These are phyloP conservation scores for Cottus gobio DNA, from an alignment of 2,113 vertebrate species.

Conservation along the genomic window DNA sequence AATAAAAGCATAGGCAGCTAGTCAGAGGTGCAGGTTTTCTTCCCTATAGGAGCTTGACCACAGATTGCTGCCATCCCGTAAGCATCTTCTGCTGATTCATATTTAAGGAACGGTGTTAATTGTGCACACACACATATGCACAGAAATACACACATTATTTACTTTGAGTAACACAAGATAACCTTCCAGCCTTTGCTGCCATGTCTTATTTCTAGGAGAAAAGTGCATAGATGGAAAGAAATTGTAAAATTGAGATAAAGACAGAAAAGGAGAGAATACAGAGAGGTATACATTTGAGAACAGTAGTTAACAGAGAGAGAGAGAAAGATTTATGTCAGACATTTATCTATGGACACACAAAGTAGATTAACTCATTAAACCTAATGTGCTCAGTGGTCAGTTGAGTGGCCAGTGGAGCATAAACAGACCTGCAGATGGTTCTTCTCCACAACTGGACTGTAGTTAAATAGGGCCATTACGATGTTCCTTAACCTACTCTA, in stretches of 20 bases:
- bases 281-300: constrained; percentile 17
- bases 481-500: constrained; percentile 19
- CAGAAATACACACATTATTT: constrained; percentile 9
- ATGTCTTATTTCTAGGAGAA: not conserved
- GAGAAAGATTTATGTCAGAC: constrained; percentile 21
- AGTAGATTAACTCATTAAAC: constrained; percentile 70
- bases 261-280: not conserved
- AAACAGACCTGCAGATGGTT: constrained; percentile 48
- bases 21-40: constrained; percentile 39
- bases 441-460: constrained; percentile 34
- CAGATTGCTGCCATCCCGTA: constrained; percentile 13
- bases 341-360: constrained; percentile 58
- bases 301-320: not conserved
- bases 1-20: constrained; percentile 6
- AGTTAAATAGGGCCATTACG: constrained; percentile 44
- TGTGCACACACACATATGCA: not conserved
- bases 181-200: constrained; percentile 1
- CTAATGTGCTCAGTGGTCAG: constrained; percentile 68
- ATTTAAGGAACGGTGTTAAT: constrained; percentile 24
- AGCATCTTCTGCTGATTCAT: constrained; percentile 31
- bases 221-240: not conserved
- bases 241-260: constrained; percentile 8
- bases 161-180: constrained; percentile 7
- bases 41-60: constrained; percentile 28
- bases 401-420: constrained; percentile 53